Evolutionary conservation across 2,113 vertebrate genomes (phyloP).

Genomic region (Prunella fulvescens): DNA sequence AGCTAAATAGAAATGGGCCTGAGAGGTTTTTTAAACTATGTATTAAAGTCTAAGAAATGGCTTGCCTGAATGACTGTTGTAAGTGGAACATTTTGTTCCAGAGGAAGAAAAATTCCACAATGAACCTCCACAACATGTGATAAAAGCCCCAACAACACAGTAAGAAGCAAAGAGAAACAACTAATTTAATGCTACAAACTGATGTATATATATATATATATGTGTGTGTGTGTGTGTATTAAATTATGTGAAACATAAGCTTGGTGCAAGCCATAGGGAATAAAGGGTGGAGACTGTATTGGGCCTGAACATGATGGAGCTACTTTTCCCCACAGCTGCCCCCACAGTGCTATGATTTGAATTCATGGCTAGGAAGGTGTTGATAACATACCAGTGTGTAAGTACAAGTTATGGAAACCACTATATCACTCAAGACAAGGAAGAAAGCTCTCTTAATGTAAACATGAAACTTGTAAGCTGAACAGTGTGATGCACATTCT

Average conservation of each 20-base stretch:
- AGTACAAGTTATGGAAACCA: background rate
- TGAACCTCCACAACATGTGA: background rate
- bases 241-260: background rate
- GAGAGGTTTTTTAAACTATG: background rate
- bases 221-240: too few species aligned
- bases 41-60: background rate
- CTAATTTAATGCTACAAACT: background rate
- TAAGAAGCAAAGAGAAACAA: background rate
- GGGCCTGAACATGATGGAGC: background rate
- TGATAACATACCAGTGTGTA: background rate
- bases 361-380: background rate
- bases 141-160: background rate
- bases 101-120: background rate
- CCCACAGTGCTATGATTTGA: background rate
- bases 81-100: background rate
- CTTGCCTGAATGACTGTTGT: background rate
- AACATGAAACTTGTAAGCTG: background rate
- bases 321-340: background rate
- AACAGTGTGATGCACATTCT: background rate
- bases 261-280: background rate
- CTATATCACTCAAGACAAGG: background rate
- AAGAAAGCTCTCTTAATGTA: background rate
- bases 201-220: too few species aligned
- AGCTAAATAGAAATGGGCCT: background rate
- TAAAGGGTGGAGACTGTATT: background rate